Evolutionary conservation across 2,113 vertebrate genomes (phyloP), one percentile per base, ranked within the genome.

Genomic region (Amphiprion percula): DNA sequence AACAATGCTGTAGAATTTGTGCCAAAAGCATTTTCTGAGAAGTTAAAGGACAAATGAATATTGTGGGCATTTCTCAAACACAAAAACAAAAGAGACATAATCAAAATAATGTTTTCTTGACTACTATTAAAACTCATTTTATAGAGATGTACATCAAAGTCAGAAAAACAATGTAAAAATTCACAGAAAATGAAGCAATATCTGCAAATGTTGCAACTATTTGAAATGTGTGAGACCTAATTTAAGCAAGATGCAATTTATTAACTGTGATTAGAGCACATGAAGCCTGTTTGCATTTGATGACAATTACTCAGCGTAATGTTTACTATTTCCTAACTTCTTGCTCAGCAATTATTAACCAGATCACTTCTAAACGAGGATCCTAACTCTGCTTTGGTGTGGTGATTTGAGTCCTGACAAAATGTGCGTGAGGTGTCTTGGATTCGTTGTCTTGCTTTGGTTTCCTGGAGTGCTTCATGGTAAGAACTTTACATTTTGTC

Each of bases 371-470:
- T 56, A 26, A 30, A 21, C 2, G 10, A 12, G n/a, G 6, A n/a
- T 74, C 50, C 47, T 5, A 3, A 1, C 50, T 77, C 28, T 28
- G 37, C 73, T 58, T 30, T 21, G 10, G 23, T 2, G 23, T 50
- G 26, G 21, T 21, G 56, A 24, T 72, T 68, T 28, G 2, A 58
- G 53, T 56, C 30, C 26, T 50, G 68, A 67, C 74, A 82, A 60
- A 39, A 90, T 88, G 88, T 64, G 2, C 1, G 2, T 4, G 0
- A 61, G 37, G 12, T 44, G 16, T 60, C 58, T 82, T 19, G 68
- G 77, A 21, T 69, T 87, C 58, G 26, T 77, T 63, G 68, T 88
- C n/a, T 80, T 90, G 54, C 6, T 77, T 56, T 77, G 53, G 44
- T 46, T 83, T 67, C 52, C 59, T 39, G 77, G 28, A 39, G n/a